Conservation (phyloP, 2,797 vertebrate species). For the Ambastaia sidthimunki region DNA sequence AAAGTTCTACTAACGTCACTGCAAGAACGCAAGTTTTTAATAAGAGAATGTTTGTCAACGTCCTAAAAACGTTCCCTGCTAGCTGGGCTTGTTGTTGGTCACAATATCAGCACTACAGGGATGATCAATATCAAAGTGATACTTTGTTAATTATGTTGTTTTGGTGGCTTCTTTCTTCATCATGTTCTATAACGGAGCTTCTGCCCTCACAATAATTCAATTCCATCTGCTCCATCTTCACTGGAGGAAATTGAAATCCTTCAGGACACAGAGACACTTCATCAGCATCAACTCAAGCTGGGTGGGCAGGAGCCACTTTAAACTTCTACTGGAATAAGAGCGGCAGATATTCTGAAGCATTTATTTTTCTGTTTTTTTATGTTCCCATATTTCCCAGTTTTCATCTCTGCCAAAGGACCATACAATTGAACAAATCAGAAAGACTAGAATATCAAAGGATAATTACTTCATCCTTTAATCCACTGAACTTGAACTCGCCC, state of each 20-base stretch:
- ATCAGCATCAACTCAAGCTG: not conserved
- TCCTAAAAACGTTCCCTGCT: no score
- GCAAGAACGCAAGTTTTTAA: no score
- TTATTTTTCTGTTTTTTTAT: not conserved
- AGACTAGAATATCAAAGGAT: not conserved
- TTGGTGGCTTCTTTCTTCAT: not conserved
- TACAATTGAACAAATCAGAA: not conserved
- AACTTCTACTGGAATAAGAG: not conserved
- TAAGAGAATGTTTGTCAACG: no score
- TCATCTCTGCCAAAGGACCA: not conserved
- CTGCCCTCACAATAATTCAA: not conserved
- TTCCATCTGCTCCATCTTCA: not conserved
- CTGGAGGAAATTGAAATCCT: not conserved
- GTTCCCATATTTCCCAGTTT: not conserved
- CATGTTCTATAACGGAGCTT: not conserved
- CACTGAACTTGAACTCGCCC: not conserved
- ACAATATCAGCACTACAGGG: not conserved
- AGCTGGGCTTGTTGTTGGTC: no score
- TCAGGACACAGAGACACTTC: not conserved
- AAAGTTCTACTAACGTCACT: no score
- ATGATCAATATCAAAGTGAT: not conserved
- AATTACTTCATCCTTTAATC: conserved; percentile 8
- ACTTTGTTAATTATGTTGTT: not conserved
- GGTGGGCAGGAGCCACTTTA: not conserved
- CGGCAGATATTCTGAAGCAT: not conserved